Conservation (phyloP, 2,113 vertebrate species). For the Microtus oregoni region DNA sequence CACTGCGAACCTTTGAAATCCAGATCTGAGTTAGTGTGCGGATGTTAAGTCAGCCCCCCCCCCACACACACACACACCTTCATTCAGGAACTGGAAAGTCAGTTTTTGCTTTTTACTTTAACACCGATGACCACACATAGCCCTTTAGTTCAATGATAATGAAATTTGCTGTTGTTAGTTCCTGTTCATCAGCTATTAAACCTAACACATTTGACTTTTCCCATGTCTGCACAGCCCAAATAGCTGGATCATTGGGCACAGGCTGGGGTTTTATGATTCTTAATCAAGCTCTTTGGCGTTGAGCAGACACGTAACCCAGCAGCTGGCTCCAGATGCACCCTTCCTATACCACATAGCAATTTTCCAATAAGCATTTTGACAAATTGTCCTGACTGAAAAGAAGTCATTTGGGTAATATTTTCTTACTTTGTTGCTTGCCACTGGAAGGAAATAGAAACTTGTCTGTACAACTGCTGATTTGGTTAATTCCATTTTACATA, state of each 20-base stretch:
- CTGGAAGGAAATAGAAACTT: conserved; percentile 68
- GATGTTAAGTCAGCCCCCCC: conserved; percentile 88
- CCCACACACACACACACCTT: conserved; percentile 70
- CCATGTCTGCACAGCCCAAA: conserved; percentile 53
- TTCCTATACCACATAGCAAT: conserved; percentile 65
- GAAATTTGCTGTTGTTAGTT: conserved; percentile 83
- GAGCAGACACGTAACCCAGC: conserved; percentile 74
- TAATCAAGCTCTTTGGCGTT: conserved; percentile 57
- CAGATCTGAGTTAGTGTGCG: conserved; percentile 88
- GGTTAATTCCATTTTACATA: conserved; percentile 61
- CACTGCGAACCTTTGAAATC: conserved; percentile 91
- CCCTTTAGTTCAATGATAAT: conserved; percentile 79
- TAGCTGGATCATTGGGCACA: conserved; percentile 61
- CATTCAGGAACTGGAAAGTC: conserved; percentile 88
- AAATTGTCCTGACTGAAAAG: conserved; percentile 47
- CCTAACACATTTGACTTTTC: conserved; percentile 78
- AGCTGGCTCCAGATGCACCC: conserved; percentile 88
- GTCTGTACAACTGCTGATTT: conserved; percentile 1
- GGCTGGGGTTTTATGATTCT: conserved; percentile 53
- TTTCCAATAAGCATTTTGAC: conserved; percentile 80
- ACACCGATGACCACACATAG: conserved; percentile 85
- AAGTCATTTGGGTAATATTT: conserved; percentile 67
- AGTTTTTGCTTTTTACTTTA: conserved; percentile 83
- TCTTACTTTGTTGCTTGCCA: conserved; percentile 50
- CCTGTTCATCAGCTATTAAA: conserved; percentile 85